Base-by-base conservation (phyloP, 2,888 invertebrate genomes). In the Opisthograptis luteolata region DNA sequence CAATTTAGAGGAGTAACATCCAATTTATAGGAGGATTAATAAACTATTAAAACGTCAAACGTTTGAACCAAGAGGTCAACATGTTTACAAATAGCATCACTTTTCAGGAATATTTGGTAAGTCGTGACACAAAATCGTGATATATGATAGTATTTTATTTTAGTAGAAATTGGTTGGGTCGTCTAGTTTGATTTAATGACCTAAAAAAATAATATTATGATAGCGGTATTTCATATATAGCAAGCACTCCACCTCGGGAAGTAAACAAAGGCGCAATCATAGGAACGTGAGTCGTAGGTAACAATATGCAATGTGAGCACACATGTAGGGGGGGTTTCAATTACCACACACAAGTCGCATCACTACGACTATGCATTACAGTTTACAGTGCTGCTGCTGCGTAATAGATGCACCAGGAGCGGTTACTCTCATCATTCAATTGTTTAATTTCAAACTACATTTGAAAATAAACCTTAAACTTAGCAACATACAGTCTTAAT, bases 301-400 rank as follows among this genome's bases (percentile, higher is more conserved):
- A 55, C 51, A 55, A 45, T 39, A 44, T 49, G 58, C 51, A 62
- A 58, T 35, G 37, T 39, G 55, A 61, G 45, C 42, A 31, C 7
- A 22, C 44, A 20, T 31, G 19, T 28, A 22, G 30, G 10, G 36
- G 19, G 13, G 15, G 22, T 15, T n/a, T n/a, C n/a, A n/a, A n/a
- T n/a, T n/a, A n/a, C n/a, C n/a, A n/a, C n/a, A n/a, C n/a, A n/a
- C n/a, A n/a, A 44, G 19, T 31, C 22, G 22, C n/a, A 7, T 3
- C 14, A 22, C 34, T 13, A 9, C 1, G 15, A 7, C 19, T 13
- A 3, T 14, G 6, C 22, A n/a, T 31, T 22, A 30, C 20, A 13
- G 13, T n/a, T n/a, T n/a, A n/a, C n/a, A n/a, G n/a, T n/a, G n/a
- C n/a, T n/a, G n/a, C n/a, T 22, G 7, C 13, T n/a, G 27, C 13